Base-by-base conservation (phyloP, 2,797 vertebrate species). In the Halcyon leucocephala region DNA sequence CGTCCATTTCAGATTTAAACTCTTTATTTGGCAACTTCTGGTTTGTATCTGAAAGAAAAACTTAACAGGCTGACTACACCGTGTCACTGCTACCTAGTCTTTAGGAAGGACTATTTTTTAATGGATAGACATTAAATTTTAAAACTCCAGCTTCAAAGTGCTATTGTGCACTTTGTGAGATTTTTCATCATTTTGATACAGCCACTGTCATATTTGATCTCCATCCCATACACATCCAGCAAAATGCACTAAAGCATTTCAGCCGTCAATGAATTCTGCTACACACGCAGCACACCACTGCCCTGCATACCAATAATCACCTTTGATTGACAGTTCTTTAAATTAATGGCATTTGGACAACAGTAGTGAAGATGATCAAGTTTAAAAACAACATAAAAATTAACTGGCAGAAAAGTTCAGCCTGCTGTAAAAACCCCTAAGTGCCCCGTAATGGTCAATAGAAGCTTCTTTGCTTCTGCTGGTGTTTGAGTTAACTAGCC, bases 371-470 rank as follows among this genome's bases (percentile, higher is more conserved):
- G 82, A 95, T 72, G 89, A 98, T 92, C 52, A 94, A 94, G 95
- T 96, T 97, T 97, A 97, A 97, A 96, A 91, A 96, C 79, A 95
- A 78, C 72, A 73, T 79, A 94, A 97, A 97, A 97, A 95, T 97
- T 97, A 96, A 97, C 83, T 84, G 82, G 71, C 89, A 94, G 87
- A 35, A 35, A 91, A 96, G 94, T 96, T 96, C 79, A 97, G 69
- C 72, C 69, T 94, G 80, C 76, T 97, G 18, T 84, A 94, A 97
- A 96, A 95, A 57, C 12, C 65, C 77, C 65, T 70, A 90, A 77
- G 86, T 93, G 78, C 73, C 90, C 81, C 94, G 89, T 85, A 91
- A 94, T 80, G 62, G 73, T 49, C 79, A 93, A 52, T 64, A 91
- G 54, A 84, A 70, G 44, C 6, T n/a, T 37, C 78, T 85, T 49